phyloP scores from a whole-genome alignment of 2,113 vertebrate genomes.

The Indicator indicator region DNA sequence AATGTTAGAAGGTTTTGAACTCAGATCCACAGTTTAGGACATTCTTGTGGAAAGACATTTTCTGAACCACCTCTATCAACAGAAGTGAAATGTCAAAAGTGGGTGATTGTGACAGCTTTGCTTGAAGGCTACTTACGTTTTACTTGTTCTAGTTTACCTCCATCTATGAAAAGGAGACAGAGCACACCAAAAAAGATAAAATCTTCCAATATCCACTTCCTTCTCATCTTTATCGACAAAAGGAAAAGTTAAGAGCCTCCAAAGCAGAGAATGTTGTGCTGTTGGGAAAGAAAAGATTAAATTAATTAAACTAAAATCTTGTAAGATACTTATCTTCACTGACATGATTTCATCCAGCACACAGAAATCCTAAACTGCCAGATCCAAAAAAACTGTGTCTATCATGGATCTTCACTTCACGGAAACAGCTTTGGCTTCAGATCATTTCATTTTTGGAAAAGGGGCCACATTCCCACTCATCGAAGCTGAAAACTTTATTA shows the following conservation, averaged over 20 bases:
- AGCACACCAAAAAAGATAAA: conserved; percentile 71
- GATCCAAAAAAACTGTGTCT: neutral
- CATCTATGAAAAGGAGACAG: conserved; percentile 76
- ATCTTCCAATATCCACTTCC: conserved; percentile 71
- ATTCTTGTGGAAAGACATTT: neutral
- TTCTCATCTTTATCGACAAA: conserved; percentile 63
- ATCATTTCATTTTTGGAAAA: neutral
- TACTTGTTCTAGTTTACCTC: conserved; percentile 77
- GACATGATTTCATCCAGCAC: neutral
- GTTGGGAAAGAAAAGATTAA: conserved; percentile 33
- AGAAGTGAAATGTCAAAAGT: neutral
- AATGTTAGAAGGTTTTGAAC: neutral
- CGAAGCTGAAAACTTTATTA: neutral
- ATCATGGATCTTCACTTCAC: neutral
- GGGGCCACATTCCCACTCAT: neutral
- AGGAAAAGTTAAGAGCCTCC: neutral
- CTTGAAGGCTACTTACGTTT: conserved; percentile 78
- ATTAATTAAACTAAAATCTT: conserved; percentile 24
- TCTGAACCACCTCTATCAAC: neutral
- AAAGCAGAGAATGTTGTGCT: conserved; percentile 28
- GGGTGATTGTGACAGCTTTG: neutral
- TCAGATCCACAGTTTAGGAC: neutral
- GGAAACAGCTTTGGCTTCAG: neutral
- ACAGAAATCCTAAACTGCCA: neutral
- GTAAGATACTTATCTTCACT: neutral